These are phyloP conservation scores for Diaperis boleti DNA, from an alignment of 2,888 invertebrate genomes.

Conservation along the genomic window DNA sequence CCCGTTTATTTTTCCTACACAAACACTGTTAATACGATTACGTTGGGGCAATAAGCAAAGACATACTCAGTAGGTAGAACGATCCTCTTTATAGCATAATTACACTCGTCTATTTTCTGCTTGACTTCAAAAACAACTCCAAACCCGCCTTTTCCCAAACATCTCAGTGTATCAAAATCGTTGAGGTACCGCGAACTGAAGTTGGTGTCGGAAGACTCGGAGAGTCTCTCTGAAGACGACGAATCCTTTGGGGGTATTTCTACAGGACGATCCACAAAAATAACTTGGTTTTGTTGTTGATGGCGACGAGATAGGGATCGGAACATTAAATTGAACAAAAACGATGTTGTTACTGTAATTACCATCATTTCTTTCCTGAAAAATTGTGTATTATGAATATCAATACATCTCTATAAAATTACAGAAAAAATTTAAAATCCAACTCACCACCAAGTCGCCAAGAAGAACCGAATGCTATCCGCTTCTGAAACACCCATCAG, in stretches of 20 bases:
- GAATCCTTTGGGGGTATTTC: constrained; percentile 39
- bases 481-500: constrained; percentile 10
- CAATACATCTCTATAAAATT: too few species aligned
- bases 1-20: constrained; percentile 80
- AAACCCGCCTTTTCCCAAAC: constrained; percentile 92
- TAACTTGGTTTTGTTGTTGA: constrained; percentile 47
- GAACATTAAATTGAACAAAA: constrained; percentile 76
- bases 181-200: constrained; percentile 79
- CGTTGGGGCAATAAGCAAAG: too few species aligned
- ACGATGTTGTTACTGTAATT: constrained; percentile 79
- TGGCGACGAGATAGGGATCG: constrained; percentile 24
- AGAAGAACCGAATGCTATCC: constrained; percentile 26
- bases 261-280: constrained; percentile 52
- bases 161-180: constrained; percentile 86
- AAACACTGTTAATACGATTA: not conserved
- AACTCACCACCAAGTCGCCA: constrained; percentile 45
- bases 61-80: constrained; percentile 80
- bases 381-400: too few species aligned
- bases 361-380: constrained; percentile 81
- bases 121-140: constrained; percentile 96
- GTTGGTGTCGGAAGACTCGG: constrained; percentile 47
- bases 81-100: constrained; percentile 96
- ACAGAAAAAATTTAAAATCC: too few species aligned
- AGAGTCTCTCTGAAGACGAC: constrained; percentile 53
- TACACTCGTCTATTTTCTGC: constrained; percentile 93